Base-by-base conservation (phyloP, 1,140 invertebrate genomes). In the Chelonus insularis region DNA sequence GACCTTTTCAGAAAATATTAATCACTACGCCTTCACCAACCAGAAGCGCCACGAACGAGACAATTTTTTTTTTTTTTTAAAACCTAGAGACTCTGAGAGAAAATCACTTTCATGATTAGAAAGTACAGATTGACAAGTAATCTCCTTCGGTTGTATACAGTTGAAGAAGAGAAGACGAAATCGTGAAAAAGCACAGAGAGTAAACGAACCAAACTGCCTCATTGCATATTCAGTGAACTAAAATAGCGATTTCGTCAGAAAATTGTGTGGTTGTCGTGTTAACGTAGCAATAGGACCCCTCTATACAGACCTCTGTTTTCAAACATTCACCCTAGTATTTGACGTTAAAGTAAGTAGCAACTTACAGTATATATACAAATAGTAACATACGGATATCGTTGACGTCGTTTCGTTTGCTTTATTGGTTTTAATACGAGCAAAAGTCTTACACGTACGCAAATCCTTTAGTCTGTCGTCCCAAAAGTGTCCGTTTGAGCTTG, bases 221-320 rank as follows among this genome's bases (percentile, higher is more conserved):
- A 79, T 79, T 79, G 76, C 72, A 76, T 81, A 79, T 79, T 79
- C 77, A 77, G 71, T 67, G 68, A 65, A 50, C 25, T 54, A 62
- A 45, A 34, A 45, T 20, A 70, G 71, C 25, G 68, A 72, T 76
- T 75, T 73, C 67, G 72, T 77, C 72, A 75, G 70, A 60, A 65
- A 59, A 25, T 57, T 51, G 34, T 29, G 16, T 11, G 4, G 11
- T 25, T 12, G 39, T 48, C 57, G 7, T 3, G 25, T 29, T 29
- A 7, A 29, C 25, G 25, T 29, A 7, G 25, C 25, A n/a, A n/a
- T n/a, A n/a, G n/a, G n/a, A n/a, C n/a, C n/a, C n/a, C n/a, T n/a
- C n/a, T n/a, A n/a, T n/a, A n/a, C n/a, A n/a, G 50, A 51, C 62
- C 59, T 51, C 64, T 60, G 43, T 62, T 62, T 63, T 60, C 50